These are phyloP conservation scores for Hippocampus comes DNA, from an alignment of 2,113 vertebrate species.

Conservation along the genomic window DNA sequence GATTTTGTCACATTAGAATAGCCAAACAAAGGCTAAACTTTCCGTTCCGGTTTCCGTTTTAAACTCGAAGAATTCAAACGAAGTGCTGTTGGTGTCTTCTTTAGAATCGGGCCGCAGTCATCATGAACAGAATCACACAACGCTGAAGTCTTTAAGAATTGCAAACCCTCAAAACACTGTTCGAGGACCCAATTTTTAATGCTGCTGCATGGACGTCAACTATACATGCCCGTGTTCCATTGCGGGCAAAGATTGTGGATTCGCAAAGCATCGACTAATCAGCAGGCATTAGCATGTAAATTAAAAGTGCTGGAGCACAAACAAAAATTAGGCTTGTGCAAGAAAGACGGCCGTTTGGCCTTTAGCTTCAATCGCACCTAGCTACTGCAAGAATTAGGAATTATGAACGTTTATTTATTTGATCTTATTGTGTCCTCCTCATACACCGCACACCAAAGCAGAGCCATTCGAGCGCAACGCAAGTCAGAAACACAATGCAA, in stretches of 20 bases:
- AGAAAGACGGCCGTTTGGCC: not conserved
- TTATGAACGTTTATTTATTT: no score
- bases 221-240: no score
- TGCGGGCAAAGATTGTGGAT: no score
- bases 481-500: not conserved
- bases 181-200: no score
- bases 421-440: no score
- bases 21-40: conserved; percentile 34
- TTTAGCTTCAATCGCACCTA: not conserved
- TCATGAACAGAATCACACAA: not conserved
- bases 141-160: not conserved
- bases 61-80: not conserved
- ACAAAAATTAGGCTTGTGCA: not conserved
- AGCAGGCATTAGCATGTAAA: not conserved
- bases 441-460: not conserved
- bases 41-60: not conserved
- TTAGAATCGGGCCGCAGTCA: not conserved
- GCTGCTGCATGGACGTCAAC: no score
- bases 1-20: conserved; percentile 21
- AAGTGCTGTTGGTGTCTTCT: no score
- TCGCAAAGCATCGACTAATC: no score
- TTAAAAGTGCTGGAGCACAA: not conserved
- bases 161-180: no score
- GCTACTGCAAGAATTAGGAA: not conserved
- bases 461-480: not conserved